Evolutionary conservation across 2,888 invertebrate species (phyloP).

Genomic region (Bellardia bayeri): DNA sequence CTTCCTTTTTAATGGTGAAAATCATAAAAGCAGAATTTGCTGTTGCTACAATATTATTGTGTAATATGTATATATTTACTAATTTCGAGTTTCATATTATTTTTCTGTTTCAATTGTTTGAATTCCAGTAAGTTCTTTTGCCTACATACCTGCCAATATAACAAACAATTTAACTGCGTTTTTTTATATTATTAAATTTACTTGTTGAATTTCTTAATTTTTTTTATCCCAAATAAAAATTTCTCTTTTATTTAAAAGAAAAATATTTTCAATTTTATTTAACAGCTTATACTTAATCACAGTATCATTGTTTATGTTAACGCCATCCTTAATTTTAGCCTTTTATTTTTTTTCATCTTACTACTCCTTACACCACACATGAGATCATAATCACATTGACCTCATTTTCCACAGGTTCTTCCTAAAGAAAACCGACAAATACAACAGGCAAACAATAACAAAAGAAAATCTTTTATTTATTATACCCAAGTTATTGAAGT

Average conservation of each 20-base stretch:
- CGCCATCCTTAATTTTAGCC: constrained; percentile 17
- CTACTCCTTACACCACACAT: constrained; percentile 6
- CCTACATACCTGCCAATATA: too few species aligned
- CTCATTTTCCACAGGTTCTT: constrained; percentile 41
- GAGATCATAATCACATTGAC: constrained; percentile 55
- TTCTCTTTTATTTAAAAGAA: constrained; percentile 12
- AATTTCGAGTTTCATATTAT: too few species aligned
- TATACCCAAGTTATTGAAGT: not conserved
- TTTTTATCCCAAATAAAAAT: not conserved
- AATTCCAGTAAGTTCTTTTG: too few species aligned
- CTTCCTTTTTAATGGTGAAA: too few species aligned
- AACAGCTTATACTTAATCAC: constrained; percentile 10
- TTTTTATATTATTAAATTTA: too few species aligned
- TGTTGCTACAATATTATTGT: too few species aligned
- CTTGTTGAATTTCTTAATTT: too few species aligned
- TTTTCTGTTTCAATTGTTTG: too few species aligned
- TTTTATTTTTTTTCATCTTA: not conserved
- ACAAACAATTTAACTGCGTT: too few species aligned
- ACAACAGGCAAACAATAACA: constrained; percentile 6
- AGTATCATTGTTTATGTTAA: constrained; percentile 24
- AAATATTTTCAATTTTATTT: constrained; percentile 18
- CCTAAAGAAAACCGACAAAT: constrained; percentile 25
- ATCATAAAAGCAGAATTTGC: too few species aligned
- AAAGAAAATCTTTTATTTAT: constrained; percentile 32
- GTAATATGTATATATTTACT: too few species aligned